A percentile compares a stretch with the other conserved stretches of the same genome.
Evolutionary conservation across 2,113 vertebrate species (phyloP).

Genomic region (Burhinus bistriatus): DNA sequence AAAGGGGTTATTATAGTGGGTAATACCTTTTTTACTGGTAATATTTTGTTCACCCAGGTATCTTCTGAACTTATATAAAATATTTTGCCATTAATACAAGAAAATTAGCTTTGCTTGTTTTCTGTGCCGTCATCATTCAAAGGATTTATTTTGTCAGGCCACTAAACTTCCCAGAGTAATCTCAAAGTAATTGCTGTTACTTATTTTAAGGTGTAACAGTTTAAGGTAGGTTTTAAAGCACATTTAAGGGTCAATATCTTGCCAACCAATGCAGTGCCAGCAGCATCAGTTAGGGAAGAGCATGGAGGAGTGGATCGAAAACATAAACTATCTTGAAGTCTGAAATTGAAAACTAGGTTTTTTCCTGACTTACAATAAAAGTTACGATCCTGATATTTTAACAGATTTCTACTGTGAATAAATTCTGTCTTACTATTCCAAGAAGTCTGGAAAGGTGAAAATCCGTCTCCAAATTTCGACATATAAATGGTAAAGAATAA

Average conservation of each 20-base stretch:
- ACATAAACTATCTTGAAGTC: neutral
- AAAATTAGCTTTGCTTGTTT: neutral
- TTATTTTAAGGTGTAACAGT: neutral
- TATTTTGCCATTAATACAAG: neutral
- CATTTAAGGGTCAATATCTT: neutral
- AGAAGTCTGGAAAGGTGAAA: neutral
- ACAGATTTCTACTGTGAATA: neutral
- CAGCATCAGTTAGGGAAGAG: neutral
- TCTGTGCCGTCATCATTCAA: neutral
- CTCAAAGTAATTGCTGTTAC: neutral
- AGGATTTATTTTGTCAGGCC: neutral
- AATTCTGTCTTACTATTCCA: neutral
- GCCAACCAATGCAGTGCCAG: neutral
- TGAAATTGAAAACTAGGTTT: neutral
- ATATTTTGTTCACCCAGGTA: neutral
- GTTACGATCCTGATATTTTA: neutral
- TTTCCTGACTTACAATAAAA: neutral
- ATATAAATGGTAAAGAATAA: neutral
- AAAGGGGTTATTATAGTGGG: accelerated
- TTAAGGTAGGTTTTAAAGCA: neutral
- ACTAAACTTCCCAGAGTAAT: neutral
- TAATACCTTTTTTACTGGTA: neutral
- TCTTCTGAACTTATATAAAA: neutral
- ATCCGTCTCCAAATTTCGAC: neutral
- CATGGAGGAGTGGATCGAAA: neutral